Conservation (phyloP, 2,113 vertebrate genomes). For the Polyodon spathula region DNA sequence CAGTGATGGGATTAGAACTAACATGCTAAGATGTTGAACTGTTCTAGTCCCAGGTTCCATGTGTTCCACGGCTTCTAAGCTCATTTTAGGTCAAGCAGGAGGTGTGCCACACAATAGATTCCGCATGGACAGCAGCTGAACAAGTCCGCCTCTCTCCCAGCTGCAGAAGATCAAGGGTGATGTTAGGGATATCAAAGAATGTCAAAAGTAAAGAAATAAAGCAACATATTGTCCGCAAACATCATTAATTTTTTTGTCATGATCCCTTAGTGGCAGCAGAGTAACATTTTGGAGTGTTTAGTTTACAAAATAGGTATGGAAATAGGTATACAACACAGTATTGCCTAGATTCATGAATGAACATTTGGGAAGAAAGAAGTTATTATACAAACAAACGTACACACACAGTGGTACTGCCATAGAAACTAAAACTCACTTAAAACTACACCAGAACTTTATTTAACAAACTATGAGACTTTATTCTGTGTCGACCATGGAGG, state of each 20-base stretch:
- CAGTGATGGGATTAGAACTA: conserved; percentile 9
- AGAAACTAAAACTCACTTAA: too few relatives aligned
- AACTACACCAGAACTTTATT: too few relatives aligned
- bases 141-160: not conserved
- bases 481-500: too few relatives aligned
- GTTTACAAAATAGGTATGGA: too few relatives aligned
- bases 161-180: not conserved
- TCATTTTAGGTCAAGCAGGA: not conserved
- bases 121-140: not conserved
- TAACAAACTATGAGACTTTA: too few relatives aligned
- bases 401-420: too few relatives aligned
- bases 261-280: not conserved
- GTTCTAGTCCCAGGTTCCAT: not conserved
- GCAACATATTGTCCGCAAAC: not conserved
- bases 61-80: not conserved
- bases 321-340: too few relatives aligned
- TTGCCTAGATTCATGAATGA: too few relatives aligned
- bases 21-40: not conserved
- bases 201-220: not conserved
- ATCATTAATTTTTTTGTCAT: not conserved
- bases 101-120: not conserved
- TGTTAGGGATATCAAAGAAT: not conserved
- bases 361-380: too few relatives aligned
- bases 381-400: too few relatives aligned
- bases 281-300: too few relatives aligned